Base-by-base conservation (phyloP, 2,888 invertebrate species). In the Acleris sparsana region DNA sequence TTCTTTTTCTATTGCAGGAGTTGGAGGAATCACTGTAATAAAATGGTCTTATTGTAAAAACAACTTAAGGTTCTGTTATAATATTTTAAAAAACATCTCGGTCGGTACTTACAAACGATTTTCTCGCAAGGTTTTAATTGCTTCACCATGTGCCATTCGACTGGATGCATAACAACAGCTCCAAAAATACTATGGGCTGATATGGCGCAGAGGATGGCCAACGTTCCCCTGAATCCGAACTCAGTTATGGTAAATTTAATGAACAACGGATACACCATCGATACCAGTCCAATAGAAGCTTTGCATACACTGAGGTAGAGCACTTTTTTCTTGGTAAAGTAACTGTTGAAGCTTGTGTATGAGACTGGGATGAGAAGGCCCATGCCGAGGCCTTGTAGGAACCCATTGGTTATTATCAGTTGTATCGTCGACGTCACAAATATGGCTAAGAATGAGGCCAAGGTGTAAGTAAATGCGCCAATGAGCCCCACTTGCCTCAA, bases 281-380 rank as follows among this genome's bases (percentile, higher is more conserved):
- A 94, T 7, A 94, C 94, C 61, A 95, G 76, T 0, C 95, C 95
- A 80, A 96, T 94, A 1, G 95, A 87, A 0, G 95, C 94, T 86
- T 96, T 96, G 60, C 95, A 94, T 7, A 95, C 84, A 77, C 95
- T 95, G 87, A 96, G 94, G 87, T 96, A 95, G 74, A 95, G 93
- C 13, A 95, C 94, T 72, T 96, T 92, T 80, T 93, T 95, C 83
- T 94, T 94, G 18, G 95, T 94, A 73, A 96, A 96, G 75, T 96
- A 96, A 68, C 94, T 93, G 76, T 96, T 96, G 74, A 96, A 95
- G 65, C 95, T 95, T 0, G 96, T 95, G 73, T 95, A 95, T 0
- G 94, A 93, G 48, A 96, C 93, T n/a, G 96, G 96, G 73, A 96
- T 92, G 74, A 96, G 94, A 4, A 96, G 80, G 0, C 96, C 96